Evolutionary conservation across 2,888 invertebrate species (phyloP).

Genomic region (Netelia inedita): DNA sequence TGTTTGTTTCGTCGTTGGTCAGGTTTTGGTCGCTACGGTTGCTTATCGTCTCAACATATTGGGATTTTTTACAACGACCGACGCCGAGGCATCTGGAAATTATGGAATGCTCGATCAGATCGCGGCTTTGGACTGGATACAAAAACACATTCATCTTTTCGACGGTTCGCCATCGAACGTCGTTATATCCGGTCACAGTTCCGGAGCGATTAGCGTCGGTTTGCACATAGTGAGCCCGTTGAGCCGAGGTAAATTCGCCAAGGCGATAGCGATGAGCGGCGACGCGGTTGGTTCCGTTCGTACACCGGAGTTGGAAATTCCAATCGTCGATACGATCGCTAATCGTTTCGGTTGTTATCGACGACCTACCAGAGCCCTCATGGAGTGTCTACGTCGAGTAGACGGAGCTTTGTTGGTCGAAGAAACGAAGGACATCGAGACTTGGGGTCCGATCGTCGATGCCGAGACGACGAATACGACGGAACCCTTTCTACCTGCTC

Average conservation of each 20-base stretch:
- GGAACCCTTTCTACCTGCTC: slow-evolving; percentile 89
- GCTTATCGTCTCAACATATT: slow-evolving; percentile 93
- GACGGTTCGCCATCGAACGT: slow-evolving; percentile 92
- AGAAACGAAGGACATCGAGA: slow-evolving; percentile 86
- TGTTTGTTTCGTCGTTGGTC: slow-evolving; percentile 65
- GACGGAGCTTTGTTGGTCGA: slow-evolving; percentile 88
- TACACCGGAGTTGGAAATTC: slow-evolving; percentile 88
- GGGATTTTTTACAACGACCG: slow-evolving; percentile 93
- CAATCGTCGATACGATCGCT: slow-evolving; percentile 89
- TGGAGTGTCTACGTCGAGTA: slow-evolving; percentile 90
- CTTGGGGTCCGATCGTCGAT: slow-evolving; percentile 94
- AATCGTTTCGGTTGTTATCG: slow-evolving; percentile 90
- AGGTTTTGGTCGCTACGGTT: slow-evolving; percentile 92
- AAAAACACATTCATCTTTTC: slow-evolving; percentile 90
- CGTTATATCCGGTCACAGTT: slow-evolving; percentile 92
- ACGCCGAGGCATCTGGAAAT: slow-evolving; percentile 92
- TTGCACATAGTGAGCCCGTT: slow-evolving; percentile 89
- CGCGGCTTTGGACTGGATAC: slow-evolving; percentile 92
- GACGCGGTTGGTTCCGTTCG: slow-evolving; percentile 89
- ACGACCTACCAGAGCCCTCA: slow-evolving; percentile 88
- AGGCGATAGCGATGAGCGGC: slow-evolving; percentile 94
- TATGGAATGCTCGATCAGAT: slow-evolving; percentile 93
- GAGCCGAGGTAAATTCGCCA: slow-evolving; percentile 88
- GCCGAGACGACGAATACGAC: slow-evolving; percentile 89
- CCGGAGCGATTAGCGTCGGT: slow-evolving; percentile 92